These are phyloP conservation scores for Periphyllus acericola DNA, from an alignment of 2,888 invertebrate species.

Conservation along the genomic window DNA sequence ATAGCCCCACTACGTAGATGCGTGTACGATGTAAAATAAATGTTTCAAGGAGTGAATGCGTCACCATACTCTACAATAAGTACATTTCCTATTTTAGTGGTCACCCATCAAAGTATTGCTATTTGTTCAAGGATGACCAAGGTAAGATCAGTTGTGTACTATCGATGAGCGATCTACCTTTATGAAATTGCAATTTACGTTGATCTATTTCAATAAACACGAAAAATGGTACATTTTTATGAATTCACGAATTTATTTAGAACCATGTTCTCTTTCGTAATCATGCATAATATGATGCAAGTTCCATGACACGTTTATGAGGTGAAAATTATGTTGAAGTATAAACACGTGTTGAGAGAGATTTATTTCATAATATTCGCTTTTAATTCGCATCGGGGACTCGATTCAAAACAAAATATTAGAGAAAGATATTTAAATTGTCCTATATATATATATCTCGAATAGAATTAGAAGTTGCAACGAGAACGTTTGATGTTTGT, in stretches of 20 bases:
- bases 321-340: not conserved
- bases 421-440: too few species aligned
- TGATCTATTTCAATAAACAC: not conserved
- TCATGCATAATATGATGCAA: not conserved
- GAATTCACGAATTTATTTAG: not conserved
- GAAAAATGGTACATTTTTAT: not conserved
- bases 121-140: slow-evolving; percentile 27
- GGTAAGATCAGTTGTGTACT: not conserved
- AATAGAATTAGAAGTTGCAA: too few species aligned
- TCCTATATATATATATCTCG: too few species aligned
- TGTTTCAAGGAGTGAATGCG: slow-evolving; percentile 19
- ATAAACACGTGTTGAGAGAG: not conserved
- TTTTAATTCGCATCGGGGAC: too few species aligned
- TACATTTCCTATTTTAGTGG: slow-evolving; percentile 38
- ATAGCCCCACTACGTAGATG: not conserved
- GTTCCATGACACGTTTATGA: not conserved
- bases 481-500: too few species aligned
- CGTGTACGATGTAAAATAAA: not conserved
- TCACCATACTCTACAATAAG: not conserved
- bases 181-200: not conserved
- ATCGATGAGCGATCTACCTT: not conserved
- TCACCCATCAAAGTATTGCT: not conserved
- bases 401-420: too few species aligned
- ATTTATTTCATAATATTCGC: not conserved
- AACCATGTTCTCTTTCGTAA: not conserved